A percentile compares a stretch with the other conserved stretches of the same genome.
Conservation (phyloP, 2,113 vertebrate species). For the Arizona elegans region DNA sequence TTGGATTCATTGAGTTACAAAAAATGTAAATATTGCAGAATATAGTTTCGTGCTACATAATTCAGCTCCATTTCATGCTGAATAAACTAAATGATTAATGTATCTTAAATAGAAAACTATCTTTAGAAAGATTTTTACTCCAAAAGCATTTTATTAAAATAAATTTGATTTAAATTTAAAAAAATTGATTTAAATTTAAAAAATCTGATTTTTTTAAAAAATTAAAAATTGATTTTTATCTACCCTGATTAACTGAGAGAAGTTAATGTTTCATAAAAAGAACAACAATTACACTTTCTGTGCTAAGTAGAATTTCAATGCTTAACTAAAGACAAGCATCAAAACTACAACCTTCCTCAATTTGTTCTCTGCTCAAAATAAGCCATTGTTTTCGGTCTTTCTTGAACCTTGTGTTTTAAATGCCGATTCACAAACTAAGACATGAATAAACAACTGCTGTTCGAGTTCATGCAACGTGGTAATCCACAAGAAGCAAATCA, state of each 20-base stretch:
- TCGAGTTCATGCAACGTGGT: neutral
- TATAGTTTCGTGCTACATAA: too few species aligned
- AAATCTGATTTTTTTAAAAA: too few species aligned
- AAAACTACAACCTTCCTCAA: neutral
- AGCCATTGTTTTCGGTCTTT: neutral
- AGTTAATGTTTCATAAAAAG: neutral
- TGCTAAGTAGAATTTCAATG: neutral
- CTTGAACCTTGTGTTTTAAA: accelerated
- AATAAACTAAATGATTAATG: too few species aligned
- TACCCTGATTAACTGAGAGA: neutral
- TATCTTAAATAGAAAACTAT: too few species aligned
- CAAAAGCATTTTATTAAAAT: too few species aligned
- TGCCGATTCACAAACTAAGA: neutral
- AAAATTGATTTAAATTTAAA: too few species aligned
- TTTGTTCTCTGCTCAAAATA: neutral
- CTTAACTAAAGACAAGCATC: neutral
- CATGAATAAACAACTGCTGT: neutral
- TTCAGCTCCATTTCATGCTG: too few species aligned
- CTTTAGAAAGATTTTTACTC: too few species aligned
- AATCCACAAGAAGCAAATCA: neutral
- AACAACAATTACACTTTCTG: neutral
- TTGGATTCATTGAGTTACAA: too few species aligned
- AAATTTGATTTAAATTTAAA: too few species aligned
- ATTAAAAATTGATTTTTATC: too few species aligned
- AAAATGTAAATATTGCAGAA: too few species aligned